Evolutionary conservation across 2,113 vertebrate species (phyloP).

Genomic region (Dromas ardeola): DNA sequence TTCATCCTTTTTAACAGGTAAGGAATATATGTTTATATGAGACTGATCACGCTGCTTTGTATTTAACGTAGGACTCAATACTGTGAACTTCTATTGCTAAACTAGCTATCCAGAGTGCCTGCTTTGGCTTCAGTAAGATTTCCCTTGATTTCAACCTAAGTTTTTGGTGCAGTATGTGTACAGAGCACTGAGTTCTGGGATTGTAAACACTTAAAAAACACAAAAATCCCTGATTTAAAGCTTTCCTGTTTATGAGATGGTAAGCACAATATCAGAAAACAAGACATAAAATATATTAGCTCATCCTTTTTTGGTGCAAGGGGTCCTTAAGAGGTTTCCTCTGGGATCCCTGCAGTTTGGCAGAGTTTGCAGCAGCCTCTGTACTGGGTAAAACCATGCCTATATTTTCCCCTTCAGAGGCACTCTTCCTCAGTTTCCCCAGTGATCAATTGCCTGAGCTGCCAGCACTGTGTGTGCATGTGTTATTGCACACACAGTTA

Average conservation of each 20-base stretch:
- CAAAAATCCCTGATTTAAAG: neutral
- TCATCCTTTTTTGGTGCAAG: neutral
- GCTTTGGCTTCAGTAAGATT: neutral
- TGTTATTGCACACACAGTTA: too few species aligned
- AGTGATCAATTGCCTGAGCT: neutral
- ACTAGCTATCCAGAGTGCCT: neutral
- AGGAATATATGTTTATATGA: neutral
- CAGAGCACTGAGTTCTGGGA: neutral
- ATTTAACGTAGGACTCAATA: neutral
- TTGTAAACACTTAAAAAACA: neutral
- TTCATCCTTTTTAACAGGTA: neutral
- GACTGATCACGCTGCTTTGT: neutral
- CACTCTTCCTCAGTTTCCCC: neutral
- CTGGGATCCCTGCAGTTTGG: neutral
- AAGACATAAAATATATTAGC: neutral
- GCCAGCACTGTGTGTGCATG: neutral
- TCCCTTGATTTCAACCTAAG: neutral
- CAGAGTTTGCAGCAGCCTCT: neutral
- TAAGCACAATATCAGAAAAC: neutral
- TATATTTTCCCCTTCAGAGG: neutral
- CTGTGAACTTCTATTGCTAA: neutral
- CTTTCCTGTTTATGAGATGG: neutral
- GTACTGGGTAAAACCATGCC: neutral
- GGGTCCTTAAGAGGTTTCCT: neutral
- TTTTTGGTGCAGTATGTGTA: neutral